phyloP scores from a whole-genome alignment of 2,113 vertebrate species.

The Datnioides undecimradiatus region DNA sequence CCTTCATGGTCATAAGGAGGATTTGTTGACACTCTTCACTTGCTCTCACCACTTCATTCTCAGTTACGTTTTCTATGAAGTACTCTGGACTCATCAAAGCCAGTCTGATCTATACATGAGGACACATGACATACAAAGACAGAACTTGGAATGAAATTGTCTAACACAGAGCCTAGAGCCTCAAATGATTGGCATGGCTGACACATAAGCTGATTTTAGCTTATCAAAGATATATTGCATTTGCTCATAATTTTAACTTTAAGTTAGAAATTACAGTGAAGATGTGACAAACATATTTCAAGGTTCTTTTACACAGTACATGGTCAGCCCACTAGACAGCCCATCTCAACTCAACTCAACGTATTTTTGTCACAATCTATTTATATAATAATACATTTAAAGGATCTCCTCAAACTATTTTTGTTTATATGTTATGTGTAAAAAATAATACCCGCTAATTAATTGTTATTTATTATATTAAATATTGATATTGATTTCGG shows the following conservation, averaged over 20 bases:
- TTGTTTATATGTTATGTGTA: too few species aligned
- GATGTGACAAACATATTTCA: background rate
- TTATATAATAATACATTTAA: too few species aligned
- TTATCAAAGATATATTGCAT: background rate
- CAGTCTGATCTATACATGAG: constrained; percentile 40
- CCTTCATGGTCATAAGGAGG: background rate
- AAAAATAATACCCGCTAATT: too few species aligned
- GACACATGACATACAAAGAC: too few species aligned
- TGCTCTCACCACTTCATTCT: background rate
- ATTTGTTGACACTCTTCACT: background rate
- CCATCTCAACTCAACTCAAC: too few species aligned
- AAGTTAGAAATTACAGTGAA: background rate
- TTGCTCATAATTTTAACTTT: background rate
- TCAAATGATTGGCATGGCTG: background rate
- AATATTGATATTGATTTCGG: background rate
- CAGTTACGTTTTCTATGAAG: background rate
- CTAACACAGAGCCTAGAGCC: background rate
- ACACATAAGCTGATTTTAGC: background rate
- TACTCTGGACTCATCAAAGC: constrained; percentile 24
- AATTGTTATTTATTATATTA: too few species aligned
- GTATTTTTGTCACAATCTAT: too few species aligned
- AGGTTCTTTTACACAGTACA: background rate
- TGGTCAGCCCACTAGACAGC: background rate
- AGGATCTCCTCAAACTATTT: too few species aligned
- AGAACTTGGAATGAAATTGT: background rate